These are phyloP conservation scores for Macrosoma leucophasiata DNA, from an alignment of 2,888 invertebrate genomes.

Conservation along the genomic window DNA sequence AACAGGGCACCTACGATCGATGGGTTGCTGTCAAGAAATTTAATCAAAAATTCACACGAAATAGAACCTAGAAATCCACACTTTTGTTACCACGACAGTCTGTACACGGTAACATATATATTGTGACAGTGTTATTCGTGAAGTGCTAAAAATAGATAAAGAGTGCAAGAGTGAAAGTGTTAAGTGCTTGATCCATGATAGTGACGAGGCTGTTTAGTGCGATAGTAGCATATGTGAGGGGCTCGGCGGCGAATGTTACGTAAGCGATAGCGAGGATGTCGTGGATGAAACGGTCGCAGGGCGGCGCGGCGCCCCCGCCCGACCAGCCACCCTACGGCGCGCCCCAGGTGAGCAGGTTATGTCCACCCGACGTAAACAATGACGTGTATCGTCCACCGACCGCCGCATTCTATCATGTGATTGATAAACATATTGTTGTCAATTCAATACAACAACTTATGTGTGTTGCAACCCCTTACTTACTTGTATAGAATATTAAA, in stretches of 20 bases:
- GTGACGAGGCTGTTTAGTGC: conserved; percentile 54
- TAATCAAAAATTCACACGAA: conserved; percentile 46
- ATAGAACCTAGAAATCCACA: conserved; percentile 34
- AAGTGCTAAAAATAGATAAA: conserved; percentile 12
- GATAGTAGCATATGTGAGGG: conserved; percentile 56
- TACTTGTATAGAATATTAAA: too few relatives aligned
- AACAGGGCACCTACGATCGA: conserved; percentile 76
- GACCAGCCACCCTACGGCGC: conserved; percentile 49
- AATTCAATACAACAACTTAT: not conserved
- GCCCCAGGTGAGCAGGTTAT: conserved; percentile 61
- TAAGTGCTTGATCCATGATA: conserved; percentile 44
- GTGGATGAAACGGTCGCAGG: conserved; percentile 63
- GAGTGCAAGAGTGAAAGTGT: conserved; percentile 58
- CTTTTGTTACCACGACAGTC: too few relatives aligned
- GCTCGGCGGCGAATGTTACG: conserved; percentile 61
- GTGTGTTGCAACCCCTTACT: too few relatives aligned
- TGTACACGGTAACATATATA: too few relatives aligned
- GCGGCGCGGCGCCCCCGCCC: conserved; percentile 41
- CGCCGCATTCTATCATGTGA: conserved; percentile 33
- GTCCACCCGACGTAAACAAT: conserved; percentile 57
- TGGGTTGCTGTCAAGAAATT: conserved; percentile 67
- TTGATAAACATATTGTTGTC: conserved; percentile 28
- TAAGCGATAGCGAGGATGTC: conserved; percentile 66
- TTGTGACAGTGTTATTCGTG: too few relatives aligned
- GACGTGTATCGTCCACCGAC: conserved; percentile 52